These are phyloP conservation scores for Steinernema khuongi DNA, from an alignment of 1,140 invertebrate species.

Conservation along the genomic window DNA sequence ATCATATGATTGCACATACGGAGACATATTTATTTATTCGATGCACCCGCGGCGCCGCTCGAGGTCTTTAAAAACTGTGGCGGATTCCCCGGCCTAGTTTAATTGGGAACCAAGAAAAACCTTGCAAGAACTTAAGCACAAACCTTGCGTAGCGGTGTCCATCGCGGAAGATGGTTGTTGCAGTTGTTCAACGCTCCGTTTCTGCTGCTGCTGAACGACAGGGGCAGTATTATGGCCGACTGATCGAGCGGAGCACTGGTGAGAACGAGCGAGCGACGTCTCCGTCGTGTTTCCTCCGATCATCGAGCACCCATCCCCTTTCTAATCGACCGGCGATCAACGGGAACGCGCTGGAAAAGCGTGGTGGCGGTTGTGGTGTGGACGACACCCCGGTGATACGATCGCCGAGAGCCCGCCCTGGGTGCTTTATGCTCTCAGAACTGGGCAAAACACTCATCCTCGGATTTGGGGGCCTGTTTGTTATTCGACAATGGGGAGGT, in stretches of 20 bases:
- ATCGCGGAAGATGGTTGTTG: background rate
- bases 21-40: background rate
- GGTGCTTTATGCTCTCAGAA: too few relatives aligned
- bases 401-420: conserved; percentile 5
- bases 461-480: too few relatives aligned
- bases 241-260: conserved; percentile 11
- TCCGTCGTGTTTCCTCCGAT: conserved; percentile 14
- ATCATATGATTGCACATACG: too few relatives aligned
- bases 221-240: conserved; percentile 12
- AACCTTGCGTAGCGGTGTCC: conserved; percentile 6
- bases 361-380: background rate
- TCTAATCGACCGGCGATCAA: conserved; percentile 16
- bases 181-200: background rate
- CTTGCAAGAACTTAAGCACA: background rate
- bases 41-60: background rate
- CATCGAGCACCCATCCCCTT: conserved; percentile 7
- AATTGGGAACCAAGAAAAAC: background rate
- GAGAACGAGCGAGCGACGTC: conserved; percentile 12
- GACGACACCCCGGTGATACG: background rate
- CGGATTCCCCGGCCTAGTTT: too few relatives aligned
- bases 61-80: too few relatives aligned
- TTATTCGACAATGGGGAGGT: too few relatives aligned
- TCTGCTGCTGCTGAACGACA: conserved; percentile 3
- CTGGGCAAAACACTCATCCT: too few relatives aligned
- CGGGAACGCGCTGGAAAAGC: background rate